These are phyloP conservation scores for Imbricaverruca yamaguchii DNA, from an alignment of 2,888 invertebrate genomes.

Conservation along the genomic window DNA sequence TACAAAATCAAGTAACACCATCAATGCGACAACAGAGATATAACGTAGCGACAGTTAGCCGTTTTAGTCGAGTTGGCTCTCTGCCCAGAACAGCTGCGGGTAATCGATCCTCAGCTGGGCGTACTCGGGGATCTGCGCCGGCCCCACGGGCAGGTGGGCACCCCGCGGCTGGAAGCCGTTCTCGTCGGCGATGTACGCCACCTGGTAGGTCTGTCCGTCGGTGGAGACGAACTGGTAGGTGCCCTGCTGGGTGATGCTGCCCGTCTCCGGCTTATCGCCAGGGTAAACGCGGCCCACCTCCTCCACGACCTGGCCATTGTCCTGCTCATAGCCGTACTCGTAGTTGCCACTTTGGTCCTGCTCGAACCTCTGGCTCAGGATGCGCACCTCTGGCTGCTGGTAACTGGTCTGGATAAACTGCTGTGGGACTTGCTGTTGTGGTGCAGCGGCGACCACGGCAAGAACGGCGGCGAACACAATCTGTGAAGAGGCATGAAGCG, in stretches of 20 bases:
- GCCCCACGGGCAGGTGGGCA: not conserved
- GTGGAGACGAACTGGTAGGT: not conserved
- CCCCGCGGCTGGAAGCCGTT: not conserved
- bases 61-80: not conserved
- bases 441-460: not conserved
- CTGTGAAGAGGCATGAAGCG: not conserved
- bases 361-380: slow-evolving; percentile 1
- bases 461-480: not conserved
- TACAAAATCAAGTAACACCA: too few relatives aligned
- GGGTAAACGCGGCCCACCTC: not conserved
- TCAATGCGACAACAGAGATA: too few relatives aligned
- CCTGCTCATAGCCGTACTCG: slow-evolving; percentile 12
- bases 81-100: slow-evolving; percentile 10
- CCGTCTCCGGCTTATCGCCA: not conserved
- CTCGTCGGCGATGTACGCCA: slow-evolving; percentile 10
- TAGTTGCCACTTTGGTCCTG: not conserved
- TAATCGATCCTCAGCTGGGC: not conserved
- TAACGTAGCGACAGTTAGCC: too few relatives aligned
- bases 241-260: not conserved
- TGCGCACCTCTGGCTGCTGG: not conserved
- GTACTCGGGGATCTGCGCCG: slow-evolving; percentile 8
- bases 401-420: too few relatives aligned
- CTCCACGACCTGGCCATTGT: not conserved
- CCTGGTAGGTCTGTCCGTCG: slow-evolving; percentile 8
- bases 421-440: not conserved